phyloP scores from a whole-genome alignment of 2,888 invertebrate species.

The Exephanes ischioxanthus region DNA sequence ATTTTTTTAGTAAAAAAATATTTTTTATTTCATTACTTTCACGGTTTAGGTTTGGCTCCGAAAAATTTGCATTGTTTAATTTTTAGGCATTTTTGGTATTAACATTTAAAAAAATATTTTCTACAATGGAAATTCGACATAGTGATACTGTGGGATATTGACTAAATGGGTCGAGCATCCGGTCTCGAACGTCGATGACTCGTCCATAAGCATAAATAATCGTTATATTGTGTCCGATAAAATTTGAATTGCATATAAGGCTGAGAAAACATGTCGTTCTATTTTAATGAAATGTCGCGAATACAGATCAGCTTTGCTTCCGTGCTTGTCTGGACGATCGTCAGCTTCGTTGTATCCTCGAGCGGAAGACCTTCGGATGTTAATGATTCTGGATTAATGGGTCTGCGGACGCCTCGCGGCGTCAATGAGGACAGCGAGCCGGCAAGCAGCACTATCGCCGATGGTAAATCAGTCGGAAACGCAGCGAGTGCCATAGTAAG shows the following conservation, averaged over 20 bases:
- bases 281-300: neutral
- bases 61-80: no score
- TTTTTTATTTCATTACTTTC: no score
- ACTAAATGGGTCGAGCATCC: neutral
- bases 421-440: neutral
- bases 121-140: neutral
- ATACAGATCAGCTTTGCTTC: conserved; percentile 17
- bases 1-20: no score
- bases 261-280: neutral
- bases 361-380: conserved; percentile 27
- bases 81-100: no score
- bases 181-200: neutral
- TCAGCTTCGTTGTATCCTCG: conserved; percentile 14
- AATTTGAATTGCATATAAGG: conserved; percentile 1
- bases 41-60: no score
- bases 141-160: neutral
- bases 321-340: conserved; percentile 18
- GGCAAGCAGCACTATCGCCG: neutral
- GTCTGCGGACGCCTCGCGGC: neutral
- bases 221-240: neutral
- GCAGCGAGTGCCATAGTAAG: conserved; percentile 26
- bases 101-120: neutral
- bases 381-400: conserved; percentile 8
- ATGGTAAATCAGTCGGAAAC: neutral
- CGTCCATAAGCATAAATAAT: neutral